Evolutionary conservation across 2,888 invertebrate genomes (phyloP).

Genomic region (Pterobdella sp.): DNA sequence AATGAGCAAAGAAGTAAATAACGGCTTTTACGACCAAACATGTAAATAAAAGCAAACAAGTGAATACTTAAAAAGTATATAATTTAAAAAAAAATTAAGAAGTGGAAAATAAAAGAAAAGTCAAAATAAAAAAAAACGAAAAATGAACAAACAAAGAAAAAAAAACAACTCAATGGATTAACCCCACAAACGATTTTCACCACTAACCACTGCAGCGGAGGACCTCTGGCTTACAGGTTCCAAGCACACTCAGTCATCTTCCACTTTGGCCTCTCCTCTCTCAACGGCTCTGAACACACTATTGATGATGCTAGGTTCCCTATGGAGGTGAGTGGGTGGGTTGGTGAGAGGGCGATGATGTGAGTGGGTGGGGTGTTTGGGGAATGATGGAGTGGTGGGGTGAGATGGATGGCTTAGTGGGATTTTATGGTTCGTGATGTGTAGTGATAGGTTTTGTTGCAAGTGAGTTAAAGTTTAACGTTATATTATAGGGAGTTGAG

Average conservation of each 20-base stretch:
- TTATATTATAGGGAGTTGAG: neutral
- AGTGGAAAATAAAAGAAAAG: too few species aligned
- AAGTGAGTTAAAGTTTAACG: neutral
- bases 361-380: neutral
- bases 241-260: conserved; percentile 85
- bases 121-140: too few species aligned
- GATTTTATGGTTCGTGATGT: neutral
- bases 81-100: too few species aligned
- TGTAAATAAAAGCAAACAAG: too few species aligned
- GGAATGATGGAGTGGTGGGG: neutral
- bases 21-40: too few species aligned
- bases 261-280: conserved; percentile 63
- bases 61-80: too few species aligned
- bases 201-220: conserved; percentile 76
- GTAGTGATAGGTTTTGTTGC: neutral
- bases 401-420: neutral
- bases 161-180: too few species aligned
- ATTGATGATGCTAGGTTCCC: conserved; percentile 92
- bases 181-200: too few species aligned
- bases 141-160: too few species aligned
- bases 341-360: neutral
- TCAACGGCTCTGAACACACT: conserved; percentile 91
- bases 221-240: conserved; percentile 89
- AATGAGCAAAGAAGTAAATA: too few species aligned
- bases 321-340: conserved; percentile 68